These are phyloP conservation scores for Dascyllus trimaculatus DNA, from an alignment of 2,113 vertebrate species.

Conservation along the genomic window DNA sequence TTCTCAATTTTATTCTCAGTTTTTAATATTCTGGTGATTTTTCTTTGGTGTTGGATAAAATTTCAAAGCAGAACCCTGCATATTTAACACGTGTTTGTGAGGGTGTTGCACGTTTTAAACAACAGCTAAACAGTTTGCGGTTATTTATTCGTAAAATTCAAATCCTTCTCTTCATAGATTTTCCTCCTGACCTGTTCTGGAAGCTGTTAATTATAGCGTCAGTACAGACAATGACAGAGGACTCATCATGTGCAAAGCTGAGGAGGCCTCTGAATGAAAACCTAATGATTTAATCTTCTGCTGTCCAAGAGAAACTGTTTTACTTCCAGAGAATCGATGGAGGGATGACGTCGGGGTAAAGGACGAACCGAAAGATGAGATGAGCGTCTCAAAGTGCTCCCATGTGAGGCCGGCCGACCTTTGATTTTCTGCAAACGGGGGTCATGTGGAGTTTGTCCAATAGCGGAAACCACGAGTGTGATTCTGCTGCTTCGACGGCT, in stretches of 20 bases:
- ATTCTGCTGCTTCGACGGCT: too few relatives aligned
- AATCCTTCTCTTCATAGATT: too few relatives aligned
- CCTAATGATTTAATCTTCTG: not conserved
- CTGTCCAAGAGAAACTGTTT: not conserved
- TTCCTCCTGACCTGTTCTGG: not conserved
- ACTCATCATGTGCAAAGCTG: not conserved
- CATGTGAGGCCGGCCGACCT: slow-evolving; percentile 1
- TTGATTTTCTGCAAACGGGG: not conserved
- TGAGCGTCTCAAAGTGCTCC: slow-evolving; percentile 16
- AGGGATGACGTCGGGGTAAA: not conserved
- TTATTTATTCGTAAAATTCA: too few relatives aligned
- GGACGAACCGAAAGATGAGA: too few relatives aligned
- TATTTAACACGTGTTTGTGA: too few relatives aligned
- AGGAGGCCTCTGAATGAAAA: slow-evolving; percentile 1
- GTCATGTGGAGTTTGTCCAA: slow-evolving; percentile 1
- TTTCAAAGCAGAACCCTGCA: too few relatives aligned
- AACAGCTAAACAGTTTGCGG: too few relatives aligned
- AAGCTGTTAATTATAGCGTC: not conserved
- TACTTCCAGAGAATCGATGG: slow-evolving; percentile 11
- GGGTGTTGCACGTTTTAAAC: too few relatives aligned
- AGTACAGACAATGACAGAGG: not conserved
- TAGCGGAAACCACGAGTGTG: too few relatives aligned
- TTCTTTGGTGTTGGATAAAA: too few relatives aligned
- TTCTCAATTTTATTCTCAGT: too few relatives aligned
- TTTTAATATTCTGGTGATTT: too few relatives aligned